Conservation (phyloP, 2,797 vertebrate species). For the Hippoglossus hippoglossus region DNA sequence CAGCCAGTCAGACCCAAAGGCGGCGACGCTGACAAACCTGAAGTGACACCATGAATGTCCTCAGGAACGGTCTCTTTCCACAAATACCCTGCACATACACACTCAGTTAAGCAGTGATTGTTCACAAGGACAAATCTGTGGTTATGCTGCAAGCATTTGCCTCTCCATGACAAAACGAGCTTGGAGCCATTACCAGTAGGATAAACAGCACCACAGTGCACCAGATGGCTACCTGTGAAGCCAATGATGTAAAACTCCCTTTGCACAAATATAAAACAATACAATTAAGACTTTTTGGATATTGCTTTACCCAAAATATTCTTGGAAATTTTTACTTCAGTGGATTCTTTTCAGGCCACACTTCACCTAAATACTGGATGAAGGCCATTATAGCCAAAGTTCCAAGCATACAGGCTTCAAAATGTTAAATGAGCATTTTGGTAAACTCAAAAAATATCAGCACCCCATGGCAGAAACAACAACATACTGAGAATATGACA, state of each 20-base stretch:
- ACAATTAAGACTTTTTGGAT: not conserved
- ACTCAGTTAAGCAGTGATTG: constrained; percentile 31
- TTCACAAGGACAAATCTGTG: constrained; percentile 66
- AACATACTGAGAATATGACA: constrained; percentile 3
- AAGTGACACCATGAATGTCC: constrained; percentile 73
- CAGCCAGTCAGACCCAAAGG: constrained; percentile 60
- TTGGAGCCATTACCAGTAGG: constrained; percentile 30
- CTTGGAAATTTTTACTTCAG: no score
- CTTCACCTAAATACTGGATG: no score
- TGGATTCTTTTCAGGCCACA: no score
- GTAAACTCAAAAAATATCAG: not conserved
- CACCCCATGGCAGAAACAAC: not conserved
- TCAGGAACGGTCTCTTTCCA: constrained; percentile 61
- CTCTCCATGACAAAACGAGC: constrained; percentile 43
- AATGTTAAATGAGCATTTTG: not conserved
- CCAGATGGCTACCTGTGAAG: constrained; percentile 52
- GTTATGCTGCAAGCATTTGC: constrained; percentile 24
- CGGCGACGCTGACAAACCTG: constrained; percentile 70
- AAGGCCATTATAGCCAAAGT: not conserved
- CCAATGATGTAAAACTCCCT: constrained; percentile 12
- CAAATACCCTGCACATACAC: constrained; percentile 50
- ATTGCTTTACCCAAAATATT: no score
- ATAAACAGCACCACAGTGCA: constrained; percentile 42
- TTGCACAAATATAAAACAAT: constrained; percentile 11
- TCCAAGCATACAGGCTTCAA: not conserved